Evolutionary conservation across 1,140 invertebrate genomes (phyloP).

Genomic region (Leptinotarsa defecta): DNA sequence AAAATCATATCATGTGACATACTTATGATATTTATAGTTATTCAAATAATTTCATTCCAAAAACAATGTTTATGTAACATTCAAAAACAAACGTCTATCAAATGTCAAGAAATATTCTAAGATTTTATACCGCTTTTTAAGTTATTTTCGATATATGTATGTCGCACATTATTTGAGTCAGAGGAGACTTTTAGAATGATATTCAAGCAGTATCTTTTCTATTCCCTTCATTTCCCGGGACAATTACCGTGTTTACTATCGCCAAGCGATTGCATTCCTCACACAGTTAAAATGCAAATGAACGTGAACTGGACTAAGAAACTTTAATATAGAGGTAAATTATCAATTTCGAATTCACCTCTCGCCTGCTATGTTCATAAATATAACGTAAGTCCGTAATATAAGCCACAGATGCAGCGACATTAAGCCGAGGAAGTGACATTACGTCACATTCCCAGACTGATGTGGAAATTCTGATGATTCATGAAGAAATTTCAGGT

Average conservation of each 20-base stretch:
- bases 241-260: not conserved
- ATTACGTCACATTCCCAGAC: constrained; percentile 48
- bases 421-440: constrained; percentile 42
- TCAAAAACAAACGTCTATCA: no score
- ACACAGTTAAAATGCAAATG: constrained; percentile 20
- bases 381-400: constrained; percentile 42
- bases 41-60: no score
- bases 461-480: constrained; percentile 37
- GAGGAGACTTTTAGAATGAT: no score
- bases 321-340: constrained; percentile 36
- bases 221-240: not conserved
- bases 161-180: no score
- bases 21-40: no score
- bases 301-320: constrained; percentile 12
- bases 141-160: no score
- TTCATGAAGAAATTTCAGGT: constrained; percentile 44
- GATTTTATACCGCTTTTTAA: no score
- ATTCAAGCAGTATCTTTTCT: no score
- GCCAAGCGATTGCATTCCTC: not conserved
- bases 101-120: no score
- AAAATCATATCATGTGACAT: no score
- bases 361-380: constrained; percentile 44
- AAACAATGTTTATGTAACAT: no score
- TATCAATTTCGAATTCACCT: constrained; percentile 45
- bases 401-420: constrained; percentile 40